phyloP scores from a whole-genome alignment of 2,888 invertebrate genomes.

The Crioceris asparagi region DNA sequence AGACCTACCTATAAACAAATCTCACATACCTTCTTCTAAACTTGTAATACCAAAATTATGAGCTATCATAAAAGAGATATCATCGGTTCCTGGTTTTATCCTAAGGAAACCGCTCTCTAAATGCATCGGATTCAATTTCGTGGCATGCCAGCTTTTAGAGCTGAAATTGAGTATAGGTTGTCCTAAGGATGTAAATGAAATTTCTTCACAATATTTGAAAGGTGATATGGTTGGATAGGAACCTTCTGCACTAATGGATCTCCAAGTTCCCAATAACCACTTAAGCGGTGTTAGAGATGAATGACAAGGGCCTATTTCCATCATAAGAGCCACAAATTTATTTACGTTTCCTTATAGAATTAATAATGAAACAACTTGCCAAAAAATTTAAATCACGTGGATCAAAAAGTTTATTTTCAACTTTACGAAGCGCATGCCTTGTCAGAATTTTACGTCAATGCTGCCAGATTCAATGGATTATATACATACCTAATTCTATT shows the following conservation, averaged over 20 bases:
- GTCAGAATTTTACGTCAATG: too few species aligned
- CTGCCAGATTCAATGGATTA: too few species aligned
- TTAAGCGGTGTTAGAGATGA: conserved; percentile 44
- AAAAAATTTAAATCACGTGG: too few species aligned
- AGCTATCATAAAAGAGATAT: conserved; percentile 45
- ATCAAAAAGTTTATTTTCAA: too few species aligned
- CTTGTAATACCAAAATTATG: conserved; percentile 53
- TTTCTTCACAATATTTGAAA: conserved; percentile 47
- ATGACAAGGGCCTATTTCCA: conserved; percentile 22
- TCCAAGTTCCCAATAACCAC: conserved; percentile 53
- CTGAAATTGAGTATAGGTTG: conserved; percentile 51
- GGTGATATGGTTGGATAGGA: conserved; percentile 46
- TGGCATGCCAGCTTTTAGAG: conserved; percentile 44
- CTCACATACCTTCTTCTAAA: conserved; percentile 45
- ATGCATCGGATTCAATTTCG: conserved; percentile 47
- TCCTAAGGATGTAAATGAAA: conserved; percentile 47
- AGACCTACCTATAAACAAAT: neutral
- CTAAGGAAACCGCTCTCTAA: conserved; percentile 51
- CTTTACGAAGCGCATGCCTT: too few species aligned
- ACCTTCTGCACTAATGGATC: conserved; percentile 42
- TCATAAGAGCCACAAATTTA: too few species aligned
- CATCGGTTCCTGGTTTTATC: conserved; percentile 44
- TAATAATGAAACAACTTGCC: too few species aligned
- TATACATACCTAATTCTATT: too few species aligned
- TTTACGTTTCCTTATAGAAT: too few species aligned